phyloP scores from a whole-genome alignment of 53 echinoderm and acorn worm genomes.

The Paracentrotus lividus region DNA sequence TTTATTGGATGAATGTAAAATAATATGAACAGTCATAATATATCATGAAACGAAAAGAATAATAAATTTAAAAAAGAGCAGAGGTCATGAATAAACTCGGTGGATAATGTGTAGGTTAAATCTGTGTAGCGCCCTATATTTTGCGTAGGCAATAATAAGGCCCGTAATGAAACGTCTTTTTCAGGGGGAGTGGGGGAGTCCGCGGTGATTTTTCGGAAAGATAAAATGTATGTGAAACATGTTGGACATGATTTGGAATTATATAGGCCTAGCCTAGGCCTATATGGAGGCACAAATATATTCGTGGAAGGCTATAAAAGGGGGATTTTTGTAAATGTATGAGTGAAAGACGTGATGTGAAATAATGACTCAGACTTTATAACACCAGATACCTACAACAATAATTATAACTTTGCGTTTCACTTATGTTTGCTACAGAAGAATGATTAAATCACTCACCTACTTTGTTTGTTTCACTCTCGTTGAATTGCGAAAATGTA shows the following conservation, averaged over 20 bases:
- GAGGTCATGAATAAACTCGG: too few relatives aligned
- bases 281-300: background rate
- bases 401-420: slow-evolving; percentile 16
- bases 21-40: too few relatives aligned
- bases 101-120: too few relatives aligned
- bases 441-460: background rate
- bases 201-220: too few relatives aligned
- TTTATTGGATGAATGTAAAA: too few relatives aligned
- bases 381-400: background rate
- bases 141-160: too few relatives aligned
- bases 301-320: background rate
- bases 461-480: background rate
- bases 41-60: too few relatives aligned
- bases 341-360: background rate
- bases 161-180: too few relatives aligned
- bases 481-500: slow-evolving; percentile 16
- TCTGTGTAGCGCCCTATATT: too few relatives aligned
- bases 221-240: background rate
- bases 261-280: background rate
- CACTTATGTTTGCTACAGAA: background rate
- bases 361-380: background rate
- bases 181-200: too few relatives aligned
- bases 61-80: too few relatives aligned
- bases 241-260: background rate
- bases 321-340: background rate